Evolutionary conservation across 2,113 vertebrate species (phyloP).

Genomic region (Melanostigma gelatinosum): DNA sequence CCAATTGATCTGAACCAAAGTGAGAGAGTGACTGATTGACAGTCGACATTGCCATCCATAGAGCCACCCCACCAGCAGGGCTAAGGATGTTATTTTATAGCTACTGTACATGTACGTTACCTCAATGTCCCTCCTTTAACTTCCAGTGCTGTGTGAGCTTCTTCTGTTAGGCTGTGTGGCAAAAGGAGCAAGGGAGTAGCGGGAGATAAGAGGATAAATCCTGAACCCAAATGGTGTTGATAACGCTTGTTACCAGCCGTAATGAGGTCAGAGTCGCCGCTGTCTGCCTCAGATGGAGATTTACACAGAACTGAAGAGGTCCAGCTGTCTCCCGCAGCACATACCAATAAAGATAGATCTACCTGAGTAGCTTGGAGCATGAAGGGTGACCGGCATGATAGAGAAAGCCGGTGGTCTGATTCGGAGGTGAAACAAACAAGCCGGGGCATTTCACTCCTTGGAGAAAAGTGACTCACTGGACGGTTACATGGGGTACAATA

Average conservation of each 20-base stretch:
- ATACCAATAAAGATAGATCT: slow-evolving; percentile 65
- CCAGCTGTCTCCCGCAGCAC: slow-evolving; percentile 62
- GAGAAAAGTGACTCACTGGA: slow-evolving; percentile 16
- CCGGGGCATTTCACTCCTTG: neutral
- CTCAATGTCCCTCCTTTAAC: neutral
- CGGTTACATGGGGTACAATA: slow-evolving; percentile 4
- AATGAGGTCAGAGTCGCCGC: slow-evolving; percentile 80
- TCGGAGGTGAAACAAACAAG: slow-evolving; percentile 9
- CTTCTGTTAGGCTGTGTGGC: slow-evolving; percentile 18
- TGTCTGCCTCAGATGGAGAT: slow-evolving; percentile 79
- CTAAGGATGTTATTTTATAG: neutral
- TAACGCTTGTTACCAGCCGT: slow-evolving; percentile 70
- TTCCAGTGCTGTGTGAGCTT: neutral
- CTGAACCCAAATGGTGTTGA: slow-evolving; percentile 62
- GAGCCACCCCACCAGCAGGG: neutral
- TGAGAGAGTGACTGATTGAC: neutral
- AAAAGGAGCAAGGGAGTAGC: slow-evolving; percentile 25
- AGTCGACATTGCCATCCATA: neutral
- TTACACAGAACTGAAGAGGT: slow-evolving; percentile 72
- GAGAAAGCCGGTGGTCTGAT: slow-evolving; percentile 12
- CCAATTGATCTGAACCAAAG: neutral
- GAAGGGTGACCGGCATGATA: slow-evolving; percentile 32
- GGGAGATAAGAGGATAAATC: slow-evolving; percentile 71
- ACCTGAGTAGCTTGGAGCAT: slow-evolving; percentile 23
- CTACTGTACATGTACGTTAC: neutral